Evolutionary conservation across 2,888 invertebrate genomes (phyloP).

Genomic region (Fragum whitleyi): DNA sequence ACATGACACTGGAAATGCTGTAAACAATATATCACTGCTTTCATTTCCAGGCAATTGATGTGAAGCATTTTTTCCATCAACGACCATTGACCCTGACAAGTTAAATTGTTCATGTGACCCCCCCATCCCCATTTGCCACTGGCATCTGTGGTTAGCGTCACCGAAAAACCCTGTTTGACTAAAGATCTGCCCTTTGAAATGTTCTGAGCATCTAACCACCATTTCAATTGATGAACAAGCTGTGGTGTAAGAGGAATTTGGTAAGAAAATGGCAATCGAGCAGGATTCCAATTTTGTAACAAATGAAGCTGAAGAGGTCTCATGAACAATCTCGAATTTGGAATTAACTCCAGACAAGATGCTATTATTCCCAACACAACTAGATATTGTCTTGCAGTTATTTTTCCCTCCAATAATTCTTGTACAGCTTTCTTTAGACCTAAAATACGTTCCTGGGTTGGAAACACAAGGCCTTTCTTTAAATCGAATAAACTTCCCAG

Average conservation of each 20-base stretch:
- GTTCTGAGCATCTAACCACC: conserved; percentile 24
- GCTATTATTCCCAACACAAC: conserved; percentile 44
- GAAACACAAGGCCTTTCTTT: conserved; percentile 15
- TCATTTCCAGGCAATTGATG: conserved; percentile 23
- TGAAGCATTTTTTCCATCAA: neutral
- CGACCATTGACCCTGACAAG: conserved; percentile 11
- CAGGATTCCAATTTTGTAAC: conserved; percentile 30
- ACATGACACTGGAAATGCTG: conserved; percentile 30
- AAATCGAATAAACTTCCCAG: conserved; percentile 22
- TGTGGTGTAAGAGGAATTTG: conserved; percentile 7
- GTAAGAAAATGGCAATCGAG: neutral
- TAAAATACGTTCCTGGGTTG: conserved; percentile 16
- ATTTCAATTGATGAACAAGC: neutral
- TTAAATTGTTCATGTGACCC: conserved; percentile 19
- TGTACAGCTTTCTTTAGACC: conserved; percentile 3
- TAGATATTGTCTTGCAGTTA: conserved; percentile 21
- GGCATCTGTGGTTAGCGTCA: conserved; percentile 20
- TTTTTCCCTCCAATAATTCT: conserved; percentile 4
- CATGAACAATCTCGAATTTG: conserved; percentile 40
- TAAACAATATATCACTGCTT: conserved; percentile 7
- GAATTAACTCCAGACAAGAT: conserved; percentile 44
- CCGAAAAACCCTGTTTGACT: neutral
- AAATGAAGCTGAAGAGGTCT: conserved; percentile 45
- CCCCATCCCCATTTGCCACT: conserved; percentile 16
- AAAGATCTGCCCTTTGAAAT: conserved; percentile 25